Percentiles rank a stretch among this genome's conserved stretches.
Conservation (phyloP, 2,797 vertebrate species). For the Pseudopleuronectes americanus region DNA sequence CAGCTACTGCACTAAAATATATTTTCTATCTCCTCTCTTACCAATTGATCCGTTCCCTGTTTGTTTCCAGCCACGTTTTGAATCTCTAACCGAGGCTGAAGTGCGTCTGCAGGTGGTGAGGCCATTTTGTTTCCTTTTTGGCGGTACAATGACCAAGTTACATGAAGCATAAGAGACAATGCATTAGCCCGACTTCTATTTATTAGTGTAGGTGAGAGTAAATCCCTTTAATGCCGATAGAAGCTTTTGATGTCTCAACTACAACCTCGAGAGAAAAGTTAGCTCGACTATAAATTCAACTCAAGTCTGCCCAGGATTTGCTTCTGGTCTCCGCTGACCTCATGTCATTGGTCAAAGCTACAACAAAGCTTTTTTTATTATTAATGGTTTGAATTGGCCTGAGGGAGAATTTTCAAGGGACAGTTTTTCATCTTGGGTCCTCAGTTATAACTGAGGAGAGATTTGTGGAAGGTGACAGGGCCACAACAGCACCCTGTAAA, state of each 20-base stretch:
- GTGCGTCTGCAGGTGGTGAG: conserved; percentile 78
- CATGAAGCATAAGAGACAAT: conserved; percentile 41
- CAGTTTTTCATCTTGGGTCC: conserved; percentile 49
- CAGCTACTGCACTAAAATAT: conserved; percentile 40
- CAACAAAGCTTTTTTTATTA: conserved; percentile 31
- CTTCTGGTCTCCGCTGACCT: conserved; percentile 31
- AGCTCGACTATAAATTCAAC: conserved; percentile 55
- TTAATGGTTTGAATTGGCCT: conserved; percentile 12
- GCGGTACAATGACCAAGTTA: conserved; percentile 37
- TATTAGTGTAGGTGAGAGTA: conserved; percentile 52
- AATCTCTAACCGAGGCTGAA: conserved; percentile 60
- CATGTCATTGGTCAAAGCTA: conserved; percentile 60
- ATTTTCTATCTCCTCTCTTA: conserved; percentile 26
- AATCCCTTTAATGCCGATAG: conserved; percentile 43
- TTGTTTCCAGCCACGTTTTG: conserved; percentile 11
- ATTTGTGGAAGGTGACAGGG: conserved; percentile 32
- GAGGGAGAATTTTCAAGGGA: conserved; percentile 29
- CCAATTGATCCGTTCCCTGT: conserved; percentile 17
- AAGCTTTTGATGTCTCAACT: conserved; percentile 59
- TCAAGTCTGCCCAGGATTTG: conserved; percentile 47
- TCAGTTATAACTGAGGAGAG: conserved; percentile 38
- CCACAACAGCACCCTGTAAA: conserved; percentile 47
- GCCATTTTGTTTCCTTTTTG: conserved; percentile 55
- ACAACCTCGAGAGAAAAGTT: conserved; percentile 51
- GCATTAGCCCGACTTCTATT: conserved; percentile 43